Evolutionary conservation across 2,888 invertebrate genomes (phyloP), one percentile per base, ranked within the genome.

Genomic region (Netelia fuscicornis): DNA sequence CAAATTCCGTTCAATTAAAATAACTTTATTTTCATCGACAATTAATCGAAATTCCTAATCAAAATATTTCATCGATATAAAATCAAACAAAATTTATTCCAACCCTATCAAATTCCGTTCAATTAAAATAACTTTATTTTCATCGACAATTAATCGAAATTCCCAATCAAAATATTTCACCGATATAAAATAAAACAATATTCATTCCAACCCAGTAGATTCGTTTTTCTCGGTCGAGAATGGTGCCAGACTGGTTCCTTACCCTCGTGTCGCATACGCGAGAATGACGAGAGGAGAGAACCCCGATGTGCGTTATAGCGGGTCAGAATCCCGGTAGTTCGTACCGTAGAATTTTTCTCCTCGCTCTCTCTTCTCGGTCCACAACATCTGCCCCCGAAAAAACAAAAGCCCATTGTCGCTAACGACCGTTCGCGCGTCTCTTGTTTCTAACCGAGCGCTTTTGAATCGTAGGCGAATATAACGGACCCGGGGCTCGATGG

Each of bases 371-470:
- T 78, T 64, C 74, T 85, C 86, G 85, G 78, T 79, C 83, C 71
- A 81, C 91, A 93, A 93, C 93, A 94, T 94, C 93, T 94, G 93
- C 93, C 93, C 91, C 92, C 93, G 93, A 93, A 94, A 94, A 94
- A 93, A 94, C 93, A 93, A 94, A 94, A 93, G 93, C 91, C 93
- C 88, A 93, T 94, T 94, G 94, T 94, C 92, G 91, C 92, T 93
- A 93, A 93, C 93, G 92, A 93, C 93, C 93, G 93, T 92, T 91
- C 93, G 91, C 91, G 90, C 93, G 93, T 93, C 93, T 94, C 94
- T 93, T 92, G 93, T 94, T 93, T 93, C 94, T 94, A 93, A 93
- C 91, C 93, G 93, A 93, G 93, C 92, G 93, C 92, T 92, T 93
- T 93, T 93, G 89, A 93, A 93, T 93, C 93, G 93, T 93, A 94